Evolutionary conservation across 2,888 invertebrate genomes (phyloP).

Genomic region (Chrysomela aeneicollis): DNA sequence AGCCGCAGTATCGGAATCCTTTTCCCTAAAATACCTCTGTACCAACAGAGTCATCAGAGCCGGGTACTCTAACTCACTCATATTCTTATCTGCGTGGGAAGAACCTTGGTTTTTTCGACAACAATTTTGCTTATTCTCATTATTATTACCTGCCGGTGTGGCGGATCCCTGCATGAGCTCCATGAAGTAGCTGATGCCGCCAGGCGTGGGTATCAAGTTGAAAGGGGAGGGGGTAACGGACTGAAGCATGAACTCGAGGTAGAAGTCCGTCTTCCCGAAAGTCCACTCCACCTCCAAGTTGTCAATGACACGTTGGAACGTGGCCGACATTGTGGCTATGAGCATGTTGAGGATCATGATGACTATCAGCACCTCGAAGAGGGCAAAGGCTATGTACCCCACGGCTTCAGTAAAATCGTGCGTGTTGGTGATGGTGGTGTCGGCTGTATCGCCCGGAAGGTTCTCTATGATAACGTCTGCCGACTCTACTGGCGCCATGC

Average conservation of each 20-base stretch:
- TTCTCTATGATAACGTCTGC: constrained; percentile 73
- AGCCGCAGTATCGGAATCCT: constrained; percentile 57
- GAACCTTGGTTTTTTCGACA: constrained; percentile 50
- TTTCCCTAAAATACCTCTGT: constrained; percentile 69
- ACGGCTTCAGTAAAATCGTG: constrained; percentile 72
- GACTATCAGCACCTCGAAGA: constrained; percentile 76
- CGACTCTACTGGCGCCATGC: constrained; percentile 71
- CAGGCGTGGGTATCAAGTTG: constrained; percentile 72
- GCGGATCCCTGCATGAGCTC: constrained; percentile 63
- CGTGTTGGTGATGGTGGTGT: constrained; percentile 63
- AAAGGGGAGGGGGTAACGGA: constrained; percentile 76
- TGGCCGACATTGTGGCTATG: constrained; percentile 82
- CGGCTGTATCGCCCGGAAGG: constrained; percentile 61
- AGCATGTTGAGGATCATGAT: constrained; percentile 80
- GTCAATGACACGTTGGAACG: constrained; percentile 74
- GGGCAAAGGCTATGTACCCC: constrained; percentile 72
- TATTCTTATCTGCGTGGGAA: constrained; percentile 30
- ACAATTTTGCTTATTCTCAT: constrained; percentile 59
- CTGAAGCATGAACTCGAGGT: constrained; percentile 76
- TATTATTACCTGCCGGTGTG: constrained; percentile 41
- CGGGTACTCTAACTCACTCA: constrained; percentile 61
- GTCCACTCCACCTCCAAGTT: constrained; percentile 80
- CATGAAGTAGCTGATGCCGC: constrained; percentile 61
- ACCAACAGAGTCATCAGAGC: constrained; percentile 68
- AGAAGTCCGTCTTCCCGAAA: constrained; percentile 77